phyloP scores from a whole-genome alignment of 2,113 vertebrate species.

The Thermophis baileyi region DNA sequence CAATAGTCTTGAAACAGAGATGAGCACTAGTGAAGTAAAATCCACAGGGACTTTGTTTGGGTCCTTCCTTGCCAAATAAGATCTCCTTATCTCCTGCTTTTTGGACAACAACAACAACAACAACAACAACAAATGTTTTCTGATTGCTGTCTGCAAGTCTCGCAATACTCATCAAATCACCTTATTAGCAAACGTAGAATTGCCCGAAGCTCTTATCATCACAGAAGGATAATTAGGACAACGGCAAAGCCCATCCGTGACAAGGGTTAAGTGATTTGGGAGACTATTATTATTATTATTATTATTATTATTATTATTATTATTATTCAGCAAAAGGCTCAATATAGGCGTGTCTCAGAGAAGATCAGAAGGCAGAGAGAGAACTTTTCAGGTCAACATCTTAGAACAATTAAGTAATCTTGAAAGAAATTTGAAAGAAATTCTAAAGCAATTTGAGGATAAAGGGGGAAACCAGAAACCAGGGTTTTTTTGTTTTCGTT shows the following conservation, averaged over 20 bases:
- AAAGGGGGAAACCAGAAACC: neutral
- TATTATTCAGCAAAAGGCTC: too few relatives aligned
- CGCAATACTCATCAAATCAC: slow-evolving; percentile 8
- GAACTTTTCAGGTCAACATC: neutral
- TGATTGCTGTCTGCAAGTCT: slow-evolving; percentile 31
- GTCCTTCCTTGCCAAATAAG: too few relatives aligned
- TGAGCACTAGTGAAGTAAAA: too few relatives aligned
- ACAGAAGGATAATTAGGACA: neutral
- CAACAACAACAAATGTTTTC: neutral
- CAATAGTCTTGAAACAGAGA: too few relatives aligned
- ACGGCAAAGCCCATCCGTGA: neutral
- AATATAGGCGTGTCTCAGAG: neutral
- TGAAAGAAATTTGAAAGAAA: neutral
- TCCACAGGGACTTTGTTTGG: too few relatives aligned
- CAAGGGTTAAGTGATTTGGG: neutral
- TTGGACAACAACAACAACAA: neutral
- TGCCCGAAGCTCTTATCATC: slow-evolving; percentile 6
- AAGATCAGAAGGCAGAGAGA: neutral
- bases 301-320: too few relatives aligned
- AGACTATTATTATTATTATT: too few relatives aligned
- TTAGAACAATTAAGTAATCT: neutral
- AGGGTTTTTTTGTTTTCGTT: too few relatives aligned
- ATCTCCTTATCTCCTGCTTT: too few relatives aligned
- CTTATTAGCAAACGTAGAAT: slow-evolving; percentile 26
- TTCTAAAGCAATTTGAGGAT: neutral